A percentile compares a stretch with the other conserved stretches of the same genome.
phyloP scores from a whole-genome alignment of 1,140 invertebrate genomes.

The Calliphora vicina region DNA sequence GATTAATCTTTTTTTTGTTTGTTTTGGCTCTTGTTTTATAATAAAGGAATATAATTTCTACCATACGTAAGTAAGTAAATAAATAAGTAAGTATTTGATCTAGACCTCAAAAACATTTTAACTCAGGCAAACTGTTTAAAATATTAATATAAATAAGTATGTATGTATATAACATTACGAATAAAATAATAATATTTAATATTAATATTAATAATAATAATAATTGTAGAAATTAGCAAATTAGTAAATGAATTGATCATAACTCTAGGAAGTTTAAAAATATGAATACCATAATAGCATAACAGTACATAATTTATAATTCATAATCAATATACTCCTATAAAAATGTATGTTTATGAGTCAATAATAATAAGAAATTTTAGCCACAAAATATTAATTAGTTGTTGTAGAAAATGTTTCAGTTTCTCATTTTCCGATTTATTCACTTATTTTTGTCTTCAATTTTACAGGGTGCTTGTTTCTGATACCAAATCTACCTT shows the following conservation, averaged over 20 bases:
- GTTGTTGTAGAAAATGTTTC: not conserved
- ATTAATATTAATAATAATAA: not conserved
- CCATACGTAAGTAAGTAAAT: not conserved
- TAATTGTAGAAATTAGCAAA: not conserved
- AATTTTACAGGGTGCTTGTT: constrained; percentile 42
- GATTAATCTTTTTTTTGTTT: not conserved
- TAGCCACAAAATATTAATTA: constrained; percentile 25
- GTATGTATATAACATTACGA: too few species aligned
- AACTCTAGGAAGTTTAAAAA: not conserved
- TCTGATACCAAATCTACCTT: constrained; percentile 64
- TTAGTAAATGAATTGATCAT: not conserved
- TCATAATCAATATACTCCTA: not conserved
- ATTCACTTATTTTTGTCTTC: not conserved
- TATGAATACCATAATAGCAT: not conserved
- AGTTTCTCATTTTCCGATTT: not conserved
- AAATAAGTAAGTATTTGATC: constrained; percentile 7
- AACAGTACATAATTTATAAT: not conserved
- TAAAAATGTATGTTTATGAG: too few species aligned
- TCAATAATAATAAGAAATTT: constrained; percentile 14
- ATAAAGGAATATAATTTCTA: not conserved
- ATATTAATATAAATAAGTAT: too few species aligned
- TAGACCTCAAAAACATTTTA: constrained; percentile 17
- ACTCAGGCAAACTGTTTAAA: not conserved
- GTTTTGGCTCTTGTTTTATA: constrained; percentile 8
- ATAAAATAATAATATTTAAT: not conserved